Evolutionary conservation across 2,888 invertebrate species (phyloP).

Genomic region (Belgica antarctica): DNA sequence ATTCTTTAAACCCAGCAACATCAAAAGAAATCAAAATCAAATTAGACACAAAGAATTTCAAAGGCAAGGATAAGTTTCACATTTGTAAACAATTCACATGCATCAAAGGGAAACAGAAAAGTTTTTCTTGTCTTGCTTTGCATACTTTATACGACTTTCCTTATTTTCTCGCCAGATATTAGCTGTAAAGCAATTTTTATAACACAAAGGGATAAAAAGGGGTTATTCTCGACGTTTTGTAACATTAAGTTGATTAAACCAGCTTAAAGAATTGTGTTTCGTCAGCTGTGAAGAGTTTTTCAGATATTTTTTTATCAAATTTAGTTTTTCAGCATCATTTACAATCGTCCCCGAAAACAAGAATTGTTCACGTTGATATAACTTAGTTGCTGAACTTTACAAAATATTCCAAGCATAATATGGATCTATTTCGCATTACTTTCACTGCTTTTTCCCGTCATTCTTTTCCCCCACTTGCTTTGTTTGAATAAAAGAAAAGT

Average conservation of each 20-base stretch:
- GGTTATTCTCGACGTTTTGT: no score
- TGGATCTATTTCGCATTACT: conserved; percentile 38
- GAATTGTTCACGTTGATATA: conserved; percentile 21
- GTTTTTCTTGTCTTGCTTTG: conserved; percentile 8
- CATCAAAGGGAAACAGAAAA: neutral
- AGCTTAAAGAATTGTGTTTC: no score
- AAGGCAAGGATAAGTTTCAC: neutral
- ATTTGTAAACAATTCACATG: conserved; percentile 13
- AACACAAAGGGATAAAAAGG: conserved; percentile 19
- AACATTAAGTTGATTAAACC: no score
- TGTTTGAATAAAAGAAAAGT: conserved; percentile 32
- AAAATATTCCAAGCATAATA: conserved; percentile 20
- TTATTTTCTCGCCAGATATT: conserved; percentile 2
- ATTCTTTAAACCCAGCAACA: no score
- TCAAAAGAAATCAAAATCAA: neutral
- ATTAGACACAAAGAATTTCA: neutral
- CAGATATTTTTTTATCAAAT: no score
- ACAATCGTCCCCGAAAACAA: no score
- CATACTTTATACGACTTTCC: conserved; percentile 3
- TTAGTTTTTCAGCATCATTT: no score
- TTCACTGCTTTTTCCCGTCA: no score
- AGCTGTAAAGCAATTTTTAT: conserved; percentile 11
- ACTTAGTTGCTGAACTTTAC: conserved; percentile 10
- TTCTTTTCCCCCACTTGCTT: neutral
- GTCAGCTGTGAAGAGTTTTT: no score